phyloP scores from a whole-genome alignment of 2,113 vertebrate species.

The Cyprinodon variegatus region DNA sequence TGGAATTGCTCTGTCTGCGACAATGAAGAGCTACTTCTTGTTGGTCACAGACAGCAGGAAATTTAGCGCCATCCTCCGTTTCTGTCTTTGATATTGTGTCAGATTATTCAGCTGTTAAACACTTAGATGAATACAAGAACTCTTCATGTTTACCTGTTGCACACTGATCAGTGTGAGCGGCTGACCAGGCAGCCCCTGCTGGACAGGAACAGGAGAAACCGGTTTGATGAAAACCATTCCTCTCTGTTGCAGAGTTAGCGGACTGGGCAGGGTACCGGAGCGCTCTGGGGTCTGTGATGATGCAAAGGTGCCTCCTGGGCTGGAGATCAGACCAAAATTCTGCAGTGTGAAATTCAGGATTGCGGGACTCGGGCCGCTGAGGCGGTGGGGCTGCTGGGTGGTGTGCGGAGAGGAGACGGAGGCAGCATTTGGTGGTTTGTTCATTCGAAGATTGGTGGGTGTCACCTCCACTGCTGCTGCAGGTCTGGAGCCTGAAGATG shows the following conservation, averaged over 20 bases:
- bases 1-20: not conserved
- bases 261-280: constrained; percentile 53
- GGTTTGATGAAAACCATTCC: constrained; percentile 81
- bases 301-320: constrained; percentile 35
- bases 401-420: constrained; percentile 69
- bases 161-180: constrained; percentile 69
- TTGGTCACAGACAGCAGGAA: too few species aligned
- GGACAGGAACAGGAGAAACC: constrained; percentile 47
- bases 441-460: constrained; percentile 81
- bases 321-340: constrained; percentile 87
- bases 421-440: constrained; percentile 38
- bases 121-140: not conserved
- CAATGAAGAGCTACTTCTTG: not conserved
- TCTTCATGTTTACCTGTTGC: constrained; percentile 72
- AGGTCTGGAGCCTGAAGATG: constrained; percentile 83
- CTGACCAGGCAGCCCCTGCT: constrained; percentile 59
- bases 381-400: constrained; percentile 64
- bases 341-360: constrained; percentile 93
- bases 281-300: constrained; percentile 67
- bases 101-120: not conserved
- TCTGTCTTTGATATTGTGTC: too few species aligned
- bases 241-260: constrained; percentile 72
- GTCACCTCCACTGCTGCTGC: constrained; percentile 82
- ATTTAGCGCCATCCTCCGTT: too few species aligned
- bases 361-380: constrained; percentile 84